Base-by-base conservation (phyloP, 1,140 invertebrate genomes). In the Drosophila grimshawi region DNA sequence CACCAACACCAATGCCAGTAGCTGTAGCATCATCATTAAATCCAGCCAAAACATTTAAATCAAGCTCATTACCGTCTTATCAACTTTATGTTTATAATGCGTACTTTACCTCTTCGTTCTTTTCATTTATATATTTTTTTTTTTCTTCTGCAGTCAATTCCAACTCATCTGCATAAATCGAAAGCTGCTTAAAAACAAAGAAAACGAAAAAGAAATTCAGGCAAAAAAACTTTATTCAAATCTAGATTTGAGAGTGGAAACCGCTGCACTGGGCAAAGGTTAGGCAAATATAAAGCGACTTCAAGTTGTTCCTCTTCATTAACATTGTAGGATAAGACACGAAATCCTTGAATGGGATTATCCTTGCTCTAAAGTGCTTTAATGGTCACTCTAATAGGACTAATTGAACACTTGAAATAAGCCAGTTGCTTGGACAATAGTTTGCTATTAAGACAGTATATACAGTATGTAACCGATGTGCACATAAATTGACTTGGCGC, bases 91-190 rank as follows among this genome's bases (percentile, higher is more conserved):
- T 68, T 78, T 69, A 63, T 76, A 43, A 51, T 43, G 43, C 35
- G 4, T 51, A 11, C 11, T 35, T 30, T 41, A 7, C 5, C 6
- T 11, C 39, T 69, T 37, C 41, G 35, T 46, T 27, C 30, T 30
- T 51, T 62, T 49, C 45, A 32, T 66, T 46, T 33, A 2, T 27
- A 46, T 57, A 68, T 29, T 7, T 5, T 27, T 45, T 64, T 67
- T 59, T 41, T 57, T 32, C 19, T 27, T 8, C 48, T 57, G 27
- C 29, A 52, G 32, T 10, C 33, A 75, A 81, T 73, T 68, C 51
- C 29, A 51, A 49, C 76, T 81, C 83, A 81, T 86, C 74, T 86
- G 63, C 82, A 86, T 86, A 86, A 86, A 78, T 86, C 77, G 48
- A 71, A 81, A 86, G 81, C 82, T 19, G 69, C 75, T 86, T 78